These are phyloP conservation scores for Trachelus tabidus DNA, from an alignment of 2,888 invertebrate genomes.

Conservation along the genomic window DNA sequence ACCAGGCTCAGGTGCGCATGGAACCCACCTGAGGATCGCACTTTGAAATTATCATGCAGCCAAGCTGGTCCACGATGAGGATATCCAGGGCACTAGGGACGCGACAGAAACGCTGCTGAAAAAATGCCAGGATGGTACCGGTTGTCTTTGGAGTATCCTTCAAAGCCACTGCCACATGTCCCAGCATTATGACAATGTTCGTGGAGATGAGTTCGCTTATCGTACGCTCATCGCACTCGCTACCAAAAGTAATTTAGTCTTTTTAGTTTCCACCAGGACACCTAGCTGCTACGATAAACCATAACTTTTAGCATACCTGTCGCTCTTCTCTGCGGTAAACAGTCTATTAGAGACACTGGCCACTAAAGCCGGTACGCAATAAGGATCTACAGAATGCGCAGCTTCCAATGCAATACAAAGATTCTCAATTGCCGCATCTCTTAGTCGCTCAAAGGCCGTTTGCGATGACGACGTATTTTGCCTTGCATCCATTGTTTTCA, in stretches of 20 bases:
- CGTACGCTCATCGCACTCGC: conserved; percentile 47
- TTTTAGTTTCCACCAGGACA: not conserved
- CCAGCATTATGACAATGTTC: conserved; percentile 97
- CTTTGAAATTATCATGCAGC: conserved; percentile 97
- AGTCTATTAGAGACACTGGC: conserved; percentile 96
- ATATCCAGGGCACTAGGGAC: conserved; percentile 93
- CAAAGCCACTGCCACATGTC: conserved; percentile 94
- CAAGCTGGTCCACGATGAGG: conserved; percentile 96
- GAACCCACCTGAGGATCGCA: conserved; percentile 77
- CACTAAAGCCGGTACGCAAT: conserved; percentile 94
- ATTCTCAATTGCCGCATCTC: conserved; percentile 96
- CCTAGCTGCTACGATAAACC: not conserved
- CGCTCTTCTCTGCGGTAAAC: conserved; percentile 91
- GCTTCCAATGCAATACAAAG: conserved; percentile 93
- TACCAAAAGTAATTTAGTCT: conserved; percentile 15
- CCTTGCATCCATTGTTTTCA: conserved; percentile 70
- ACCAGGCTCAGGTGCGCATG: not conserved
- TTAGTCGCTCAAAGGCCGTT: conserved; percentile 87
- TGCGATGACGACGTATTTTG: conserved; percentile 69
- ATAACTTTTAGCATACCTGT: conserved; percentile 70
- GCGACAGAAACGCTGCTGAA: conserved; percentile 94
- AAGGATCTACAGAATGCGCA: conserved; percentile 87
- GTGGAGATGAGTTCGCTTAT: conserved; percentile 88
- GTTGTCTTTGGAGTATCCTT: conserved; percentile 94
- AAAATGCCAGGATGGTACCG: conserved; percentile 95